Evolutionary conservation across 2,113 vertebrate species (phyloP).

Genomic region (Furnarius figulus): DNA sequence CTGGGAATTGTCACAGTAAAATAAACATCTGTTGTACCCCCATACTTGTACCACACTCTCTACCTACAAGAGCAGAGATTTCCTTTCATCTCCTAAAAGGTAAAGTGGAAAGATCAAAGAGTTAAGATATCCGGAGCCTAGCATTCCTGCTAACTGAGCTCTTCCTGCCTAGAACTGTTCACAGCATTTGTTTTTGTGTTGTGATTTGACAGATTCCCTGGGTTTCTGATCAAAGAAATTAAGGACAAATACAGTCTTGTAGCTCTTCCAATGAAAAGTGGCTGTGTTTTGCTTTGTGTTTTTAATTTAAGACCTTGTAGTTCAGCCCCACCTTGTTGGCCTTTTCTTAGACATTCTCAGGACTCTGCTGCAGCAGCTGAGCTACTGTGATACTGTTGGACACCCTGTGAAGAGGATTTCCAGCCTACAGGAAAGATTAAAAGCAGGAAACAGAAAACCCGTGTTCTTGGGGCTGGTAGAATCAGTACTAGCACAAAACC

Average conservation of each 20-base stretch:
- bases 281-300: slow-evolving; percentile 1
- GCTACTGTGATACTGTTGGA: neutral
- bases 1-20: neutral
- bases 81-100: slow-evolving; percentile 41
- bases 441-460: neutral
- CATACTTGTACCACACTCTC: neutral
- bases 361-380: neutral
- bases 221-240: slow-evolving; percentile 58
- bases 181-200: slow-evolving; percentile 51
- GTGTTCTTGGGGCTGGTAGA: accelerated
- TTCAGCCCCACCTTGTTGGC: slow-evolving; percentile 29
- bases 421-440: neutral
- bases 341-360: neutral
- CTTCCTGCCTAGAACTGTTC: slow-evolving; percentile 47
- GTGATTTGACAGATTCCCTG: slow-evolving; percentile 25
- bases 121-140: neutral
- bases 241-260: slow-evolving; percentile 46
- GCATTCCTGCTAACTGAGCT: slow-evolving; percentile 29
- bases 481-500: neutral
- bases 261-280: slow-evolving; percentile 1
- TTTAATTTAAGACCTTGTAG: neutral
- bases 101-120: slow-evolving; percentile 56
- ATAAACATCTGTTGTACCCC: neutral
- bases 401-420: neutral
- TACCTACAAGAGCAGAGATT: neutral